Evolutionary conservation across 2,888 invertebrate genomes (phyloP).

Genomic region (Sycophila texana): DNA sequence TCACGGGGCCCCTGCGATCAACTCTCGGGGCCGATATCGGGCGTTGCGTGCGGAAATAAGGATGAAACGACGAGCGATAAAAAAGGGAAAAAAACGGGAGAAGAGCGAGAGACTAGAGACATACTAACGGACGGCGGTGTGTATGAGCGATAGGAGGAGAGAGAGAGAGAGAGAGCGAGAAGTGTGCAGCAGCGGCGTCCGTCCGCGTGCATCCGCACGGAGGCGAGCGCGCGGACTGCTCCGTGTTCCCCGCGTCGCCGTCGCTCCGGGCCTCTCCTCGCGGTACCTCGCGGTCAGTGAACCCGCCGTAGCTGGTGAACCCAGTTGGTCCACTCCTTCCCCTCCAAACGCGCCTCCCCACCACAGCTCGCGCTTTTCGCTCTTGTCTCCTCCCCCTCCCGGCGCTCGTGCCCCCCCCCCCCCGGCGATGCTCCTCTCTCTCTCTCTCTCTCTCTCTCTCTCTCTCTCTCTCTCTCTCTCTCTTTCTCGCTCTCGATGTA

Average conservation of each 20-base stretch:
- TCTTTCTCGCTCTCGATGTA: conserved; percentile 48
- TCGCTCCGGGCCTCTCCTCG: conserved; percentile 63
- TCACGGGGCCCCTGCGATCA: no score
- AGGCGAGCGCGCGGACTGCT: conserved; percentile 40
- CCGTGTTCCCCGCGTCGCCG: conserved; percentile 39
- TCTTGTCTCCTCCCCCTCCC: conserved; percentile 37
- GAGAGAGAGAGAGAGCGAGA: no score
- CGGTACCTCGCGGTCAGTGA: conserved; percentile 74
- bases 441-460: conserved; percentile 41
- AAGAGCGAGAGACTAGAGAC: conserved; percentile 6
- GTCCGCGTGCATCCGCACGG: conserved; percentile 7
- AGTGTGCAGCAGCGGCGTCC: conserved; percentile 16
- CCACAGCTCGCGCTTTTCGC: conserved; percentile 46
- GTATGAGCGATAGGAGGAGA: background rate
- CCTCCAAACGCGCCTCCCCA: conserved; percentile 58
- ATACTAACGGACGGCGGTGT: background rate
- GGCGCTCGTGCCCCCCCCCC: conserved; percentile 8
- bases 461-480: conserved; percentile 53
- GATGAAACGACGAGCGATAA: background rate
- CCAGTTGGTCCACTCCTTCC: conserved; percentile 74
- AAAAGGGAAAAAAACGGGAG: background rate
- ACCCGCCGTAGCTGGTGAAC: conserved; percentile 74
- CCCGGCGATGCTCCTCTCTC: conserved; percentile 40
- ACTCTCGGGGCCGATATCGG: conserved; percentile 12
- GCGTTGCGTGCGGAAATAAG: conserved; percentile 26